Evolutionary conservation across 2,113 vertebrate genomes (phyloP), one percentile per base, ranked within the genome.

Genomic region (Lampris megalopsis): DNA sequence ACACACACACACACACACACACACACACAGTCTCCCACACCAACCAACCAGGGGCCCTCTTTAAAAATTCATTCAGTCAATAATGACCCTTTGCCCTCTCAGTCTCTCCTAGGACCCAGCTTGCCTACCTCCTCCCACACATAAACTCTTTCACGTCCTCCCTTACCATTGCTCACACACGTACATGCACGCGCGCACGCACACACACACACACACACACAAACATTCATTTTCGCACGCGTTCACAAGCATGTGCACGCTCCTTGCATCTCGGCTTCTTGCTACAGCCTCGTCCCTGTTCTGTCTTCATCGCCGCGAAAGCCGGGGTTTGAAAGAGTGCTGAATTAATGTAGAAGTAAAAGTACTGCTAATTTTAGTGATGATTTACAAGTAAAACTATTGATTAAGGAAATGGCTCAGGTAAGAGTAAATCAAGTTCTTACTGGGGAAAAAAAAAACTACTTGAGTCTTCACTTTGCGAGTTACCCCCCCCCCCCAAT

Each of bases 21-120:
- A 72, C 50, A 73, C 75, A 59, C 53, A 13, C 64, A 78, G 79
- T 76, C 56, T 62, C 82, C 84, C 82, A 60, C 67, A 74, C 77
- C 57, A 24, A 24, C 49, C 60, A 57, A 89, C 53, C 54, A 85
- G 85, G 24, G 83, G 79, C 86, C 88, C 86, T 89, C 77, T 92
- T 93, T 92, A 93, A 93, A 95, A 93, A 94, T 93, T 84, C 75
- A 92, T 92, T 91, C 91, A 86, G 91, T 92, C 90, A 85, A 90
- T 90, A 89, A 88, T 92, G 92, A 94, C 91, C 92, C 88, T 88
- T 89, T 72, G 64, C 89, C 90, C 92, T 89, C 84, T 79, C 79
- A 84, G 81, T 68, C 85, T 92, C 92, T 90, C 83, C 74, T 77
- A 92, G 89, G 86, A 92, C 83, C 80, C 71, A 72, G 74, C 89